Conservation (phyloP, 2,797 vertebrate genomes). For the Lepilemur septentrionalis region DNA sequence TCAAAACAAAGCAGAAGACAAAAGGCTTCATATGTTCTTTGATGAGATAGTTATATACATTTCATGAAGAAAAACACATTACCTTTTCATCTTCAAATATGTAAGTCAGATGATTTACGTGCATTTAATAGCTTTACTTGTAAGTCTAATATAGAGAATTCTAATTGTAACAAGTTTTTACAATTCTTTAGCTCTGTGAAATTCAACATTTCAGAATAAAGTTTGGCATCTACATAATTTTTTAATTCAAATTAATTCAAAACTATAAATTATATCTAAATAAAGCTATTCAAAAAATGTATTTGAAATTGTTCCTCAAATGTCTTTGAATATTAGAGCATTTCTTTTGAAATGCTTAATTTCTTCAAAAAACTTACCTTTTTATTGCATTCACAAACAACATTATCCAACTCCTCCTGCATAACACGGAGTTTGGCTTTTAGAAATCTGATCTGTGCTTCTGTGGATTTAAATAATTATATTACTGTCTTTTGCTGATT, state of each 20-base stretch:
- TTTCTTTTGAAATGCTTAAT: background rate
- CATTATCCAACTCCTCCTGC: conserved; percentile 92
- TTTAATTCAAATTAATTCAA: conserved; percentile 16
- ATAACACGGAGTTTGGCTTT: conserved; percentile 93
- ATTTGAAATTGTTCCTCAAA: background rate
- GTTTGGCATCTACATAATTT: conserved; percentile 20
- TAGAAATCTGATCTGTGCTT: conserved; percentile 92
- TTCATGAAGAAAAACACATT: background rate
- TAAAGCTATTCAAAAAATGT: background rate
- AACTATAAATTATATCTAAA: conserved; percentile 22
- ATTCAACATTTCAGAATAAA: conserved; percentile 39
- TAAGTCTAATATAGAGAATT: conserved; percentile 4
- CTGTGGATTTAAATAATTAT: conserved; percentile 81
- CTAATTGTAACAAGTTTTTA: conserved; percentile 30
- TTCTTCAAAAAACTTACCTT: conserved; percentile 86
- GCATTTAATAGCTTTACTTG: background rate
- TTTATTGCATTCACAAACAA: conserved; percentile 89
- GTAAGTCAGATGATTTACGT: background rate
- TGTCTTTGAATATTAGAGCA: background rate
- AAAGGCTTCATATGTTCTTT: background rate
- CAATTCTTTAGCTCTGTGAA: conserved; percentile 26
- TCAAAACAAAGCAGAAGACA: conserved; percentile 19
- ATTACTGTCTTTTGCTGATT: conserved; percentile 55
- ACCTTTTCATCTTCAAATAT: conserved; percentile 26
- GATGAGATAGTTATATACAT: background rate